Percentiles rank a stretch among this genome's conserved stretches.
These are phyloP conservation scores for Thumatha senex DNA, from an alignment of 2,888 invertebrate species.

Conservation along the genomic window DNA sequence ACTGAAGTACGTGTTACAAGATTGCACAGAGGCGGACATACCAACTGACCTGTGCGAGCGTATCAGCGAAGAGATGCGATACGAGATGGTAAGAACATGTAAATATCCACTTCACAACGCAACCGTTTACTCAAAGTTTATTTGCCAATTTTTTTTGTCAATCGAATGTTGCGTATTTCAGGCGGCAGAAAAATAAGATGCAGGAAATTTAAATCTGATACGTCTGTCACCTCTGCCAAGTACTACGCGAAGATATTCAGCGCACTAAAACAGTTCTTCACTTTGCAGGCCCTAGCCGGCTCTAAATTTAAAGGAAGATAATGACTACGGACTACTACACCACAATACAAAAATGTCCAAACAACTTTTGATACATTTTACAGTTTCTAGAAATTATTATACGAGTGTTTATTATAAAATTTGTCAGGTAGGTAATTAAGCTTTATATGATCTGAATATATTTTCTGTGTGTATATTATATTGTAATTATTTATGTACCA, in stretches of 20 bases:
- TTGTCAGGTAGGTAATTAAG: slow-evolving; percentile 56
- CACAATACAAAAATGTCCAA: slow-evolving; percentile 23
- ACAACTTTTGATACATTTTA: slow-evolving; percentile 21
- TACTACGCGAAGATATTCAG: slow-evolving; percentile 76
- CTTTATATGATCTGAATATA: slow-evolving; percentile 50
- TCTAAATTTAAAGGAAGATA: slow-evolving; percentile 78
- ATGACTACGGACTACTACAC: slow-evolving; percentile 27
- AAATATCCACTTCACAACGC: slow-evolving; percentile 64
- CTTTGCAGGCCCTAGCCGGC: slow-evolving; percentile 76
- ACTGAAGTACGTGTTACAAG: slow-evolving; percentile 92
- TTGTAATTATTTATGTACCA: slow-evolving; percentile 71
- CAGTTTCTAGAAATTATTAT: slow-evolving; percentile 35
- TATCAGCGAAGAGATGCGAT: slow-evolving; percentile 95
- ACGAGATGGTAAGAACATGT: slow-evolving; percentile 91
- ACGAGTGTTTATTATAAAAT: slow-evolving; percentile 50
- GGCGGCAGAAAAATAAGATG: slow-evolving; percentile 80
- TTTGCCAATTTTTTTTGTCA: slow-evolving; percentile 52
- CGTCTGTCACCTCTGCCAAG: slow-evolving; percentile 71
- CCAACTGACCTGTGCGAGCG: slow-evolving; percentile 94
- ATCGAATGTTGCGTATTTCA: slow-evolving; percentile 62
- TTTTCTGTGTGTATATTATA: slow-evolving; percentile 69
- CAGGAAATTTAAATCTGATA: slow-evolving; percentile 76
- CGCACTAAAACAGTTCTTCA: slow-evolving; percentile 81
- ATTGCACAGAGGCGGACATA: slow-evolving; percentile 95
- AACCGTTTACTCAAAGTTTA: slow-evolving; percentile 31